phyloP scores from a whole-genome alignment of 2,888 invertebrate genomes.

The Agapetus fuscipes region DNA sequence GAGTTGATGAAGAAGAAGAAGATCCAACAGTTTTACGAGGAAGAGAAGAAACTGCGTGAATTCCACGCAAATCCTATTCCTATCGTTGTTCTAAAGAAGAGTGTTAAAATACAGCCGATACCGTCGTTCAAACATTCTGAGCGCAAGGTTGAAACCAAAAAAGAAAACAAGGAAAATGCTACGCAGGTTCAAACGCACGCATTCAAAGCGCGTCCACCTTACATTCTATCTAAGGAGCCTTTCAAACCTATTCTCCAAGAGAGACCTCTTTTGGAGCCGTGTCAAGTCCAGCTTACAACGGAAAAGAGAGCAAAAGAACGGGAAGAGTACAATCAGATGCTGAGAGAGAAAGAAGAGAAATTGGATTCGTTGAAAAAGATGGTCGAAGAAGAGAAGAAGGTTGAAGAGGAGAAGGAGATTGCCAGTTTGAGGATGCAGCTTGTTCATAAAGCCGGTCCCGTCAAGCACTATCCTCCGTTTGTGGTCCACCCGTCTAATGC shows the following conservation, averaged over 20 bases:
- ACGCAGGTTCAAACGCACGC: conserved; percentile 17
- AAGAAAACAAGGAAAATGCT: conserved; percentile 33
- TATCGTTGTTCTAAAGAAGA: conserved; percentile 35
- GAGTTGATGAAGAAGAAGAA: conserved; percentile 49
- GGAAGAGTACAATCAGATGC: conserved; percentile 46
- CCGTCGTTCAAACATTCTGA: conserved; percentile 30
- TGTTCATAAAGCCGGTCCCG: conserved; percentile 54
- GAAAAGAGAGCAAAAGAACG: conserved; percentile 54
- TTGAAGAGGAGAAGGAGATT: conserved; percentile 40
- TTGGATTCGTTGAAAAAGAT: conserved; percentile 34
- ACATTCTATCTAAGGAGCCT: conserved; percentile 53
- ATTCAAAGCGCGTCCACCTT: conserved; percentile 55
- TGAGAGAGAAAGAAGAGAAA: conserved; percentile 41
- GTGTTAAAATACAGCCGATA: conserved; percentile 27
- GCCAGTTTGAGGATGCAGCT: conserved; percentile 45
- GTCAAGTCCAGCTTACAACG: conserved; percentile 53
- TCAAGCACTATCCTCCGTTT: conserved; percentile 42
- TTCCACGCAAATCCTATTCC: conserved; percentile 67
- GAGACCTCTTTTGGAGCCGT: conserved; percentile 34
- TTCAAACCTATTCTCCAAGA: conserved; percentile 50
- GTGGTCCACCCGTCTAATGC: conserved; percentile 41
- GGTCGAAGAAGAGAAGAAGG: conserved; percentile 26
- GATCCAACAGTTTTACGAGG: conserved; percentile 48
- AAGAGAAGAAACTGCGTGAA: conserved; percentile 48
- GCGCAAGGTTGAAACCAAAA: conserved; percentile 25